Evolutionary conservation across 2,888 invertebrate genomes (phyloP), one percentile per base, ranked within the genome.

Genomic region (Drosophila basisetae): DNA sequence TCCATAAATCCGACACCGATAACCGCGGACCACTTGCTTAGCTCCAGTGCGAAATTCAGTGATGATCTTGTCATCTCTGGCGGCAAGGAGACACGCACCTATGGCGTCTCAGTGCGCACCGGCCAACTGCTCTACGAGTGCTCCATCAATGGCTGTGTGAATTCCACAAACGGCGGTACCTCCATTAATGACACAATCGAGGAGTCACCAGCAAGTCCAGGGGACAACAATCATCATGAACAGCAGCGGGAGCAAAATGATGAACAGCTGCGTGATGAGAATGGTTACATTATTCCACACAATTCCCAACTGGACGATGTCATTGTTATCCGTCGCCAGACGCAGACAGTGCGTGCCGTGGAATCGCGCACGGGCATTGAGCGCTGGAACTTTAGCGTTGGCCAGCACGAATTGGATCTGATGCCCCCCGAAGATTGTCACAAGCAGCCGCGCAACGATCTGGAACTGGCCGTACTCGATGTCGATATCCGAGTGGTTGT

Each of bases 371-470:
- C 96, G 13, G 99, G 99, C 3, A 93, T 94, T 53, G 99, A 99
- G 94, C 94, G 98, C 91, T 99, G 99, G 99, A 99, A 99, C 94
- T 99, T 98, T 92, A 98, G 98, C 93, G 98, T 99, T 30, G 98
- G 97, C 0, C 96, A 97, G 81, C 97, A 98, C 92, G 96, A 98
- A 82, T 91, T 98, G 59, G 96, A 96, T 65, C 69, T 96, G 89
- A 89, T 94, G 66, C 93, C 94, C 66, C 93, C 94, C 54, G 91
- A 92, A 43, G 95, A 95, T 71, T 96, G 96, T 68, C 93, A 91
- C 63, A 78, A 90, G 59, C 82, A 84, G 54, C 66, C 86, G n/a
- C 89, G 85, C 18, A 91, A 78, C 50, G 91, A 93, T 2, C 41
- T 91, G 30, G 92, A 93, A 66, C 77, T 91, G 72, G 90, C 91